A percentile compares a stretch with the other conserved stretches of the same genome.
These are phyloP conservation scores for Calosoma granatense DNA, from an alignment of 1,140 invertebrate genomes.

Conservation along the genomic window DNA sequence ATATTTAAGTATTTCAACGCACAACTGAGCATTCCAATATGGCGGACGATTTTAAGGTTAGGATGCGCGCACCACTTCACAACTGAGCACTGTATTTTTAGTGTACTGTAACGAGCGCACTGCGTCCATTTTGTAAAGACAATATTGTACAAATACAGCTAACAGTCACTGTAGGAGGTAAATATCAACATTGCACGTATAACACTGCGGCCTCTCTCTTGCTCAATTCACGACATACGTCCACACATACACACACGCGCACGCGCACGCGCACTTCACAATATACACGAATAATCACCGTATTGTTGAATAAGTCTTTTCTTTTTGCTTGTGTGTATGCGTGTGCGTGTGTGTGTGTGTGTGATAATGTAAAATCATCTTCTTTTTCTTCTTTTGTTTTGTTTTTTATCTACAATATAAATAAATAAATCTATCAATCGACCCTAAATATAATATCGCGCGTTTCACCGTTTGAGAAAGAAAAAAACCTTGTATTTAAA, in stretches of 20 bases:
- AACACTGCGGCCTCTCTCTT: conserved; percentile 1
- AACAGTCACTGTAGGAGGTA: not conserved
- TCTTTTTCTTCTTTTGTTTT: not conserved
- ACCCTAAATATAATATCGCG: conserved; percentile 13
- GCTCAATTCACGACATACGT: not conserved
- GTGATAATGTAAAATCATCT: too few species aligned
- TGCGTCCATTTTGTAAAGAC: not conserved
- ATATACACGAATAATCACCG: too few species aligned
- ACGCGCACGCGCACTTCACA: too few species aligned
- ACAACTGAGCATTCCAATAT: too few species aligned
- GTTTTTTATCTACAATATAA: conserved; percentile 30
- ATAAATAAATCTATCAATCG: conserved; percentile 31
- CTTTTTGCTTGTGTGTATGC: too few species aligned
- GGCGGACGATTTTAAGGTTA: too few species aligned
- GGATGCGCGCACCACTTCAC: too few species aligned
- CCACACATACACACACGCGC: too few species aligned
- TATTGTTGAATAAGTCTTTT: too few species aligned
- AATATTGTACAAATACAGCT: not conserved
- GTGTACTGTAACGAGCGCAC: not conserved
- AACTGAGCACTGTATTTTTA: not conserved
- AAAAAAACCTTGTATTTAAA: too few species aligned
- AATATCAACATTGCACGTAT: not conserved
- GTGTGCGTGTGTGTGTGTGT: too few species aligned
- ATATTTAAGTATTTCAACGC: too few species aligned
- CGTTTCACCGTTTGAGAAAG: conserved; percentile 1